Evolutionary conservation across 2,797 vertebrate species (phyloP).

Genomic region (Pseudomugil tenellus): DNA sequence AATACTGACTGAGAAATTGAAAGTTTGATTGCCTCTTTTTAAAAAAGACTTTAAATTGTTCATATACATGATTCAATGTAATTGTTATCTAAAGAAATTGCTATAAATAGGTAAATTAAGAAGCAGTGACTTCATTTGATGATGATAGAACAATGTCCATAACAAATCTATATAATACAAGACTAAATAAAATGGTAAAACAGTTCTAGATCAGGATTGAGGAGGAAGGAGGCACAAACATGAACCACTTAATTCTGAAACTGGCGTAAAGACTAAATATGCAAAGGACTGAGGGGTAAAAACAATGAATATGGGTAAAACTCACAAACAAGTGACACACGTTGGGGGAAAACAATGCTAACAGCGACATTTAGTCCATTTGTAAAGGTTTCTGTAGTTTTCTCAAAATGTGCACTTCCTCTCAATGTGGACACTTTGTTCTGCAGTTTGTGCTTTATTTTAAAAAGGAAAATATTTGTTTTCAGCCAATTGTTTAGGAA

Average conservation of each 20-base stretch:
- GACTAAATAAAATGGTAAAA: background rate
- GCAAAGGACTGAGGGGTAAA: background rate
- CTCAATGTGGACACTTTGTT: background rate
- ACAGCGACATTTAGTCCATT: background rate
- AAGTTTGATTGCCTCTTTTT: background rate
- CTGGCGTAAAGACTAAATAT: background rate
- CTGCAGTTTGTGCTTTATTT: background rate
- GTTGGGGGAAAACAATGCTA: background rate
- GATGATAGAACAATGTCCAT: background rate
- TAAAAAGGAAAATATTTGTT: constrained; percentile 13
- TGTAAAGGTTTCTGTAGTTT: background rate
- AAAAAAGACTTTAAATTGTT: background rate
- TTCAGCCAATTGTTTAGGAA: constrained; percentile 20
- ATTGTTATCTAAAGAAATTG: background rate
- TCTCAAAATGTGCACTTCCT: background rate
- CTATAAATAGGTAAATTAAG: background rate
- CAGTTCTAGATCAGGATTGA: no score
- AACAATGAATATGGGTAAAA: background rate
- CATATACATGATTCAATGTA: background rate
- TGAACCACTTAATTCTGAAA: background rate
- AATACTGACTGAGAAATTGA: background rate
- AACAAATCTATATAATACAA: background rate
- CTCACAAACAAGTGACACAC: background rate
- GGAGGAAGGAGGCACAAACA: background rate
- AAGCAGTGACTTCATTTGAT: background rate